Evolutionary conservation across 1,140 invertebrate genomes (phyloP).

Genomic region (Aphaenogaster rudis): DNA sequence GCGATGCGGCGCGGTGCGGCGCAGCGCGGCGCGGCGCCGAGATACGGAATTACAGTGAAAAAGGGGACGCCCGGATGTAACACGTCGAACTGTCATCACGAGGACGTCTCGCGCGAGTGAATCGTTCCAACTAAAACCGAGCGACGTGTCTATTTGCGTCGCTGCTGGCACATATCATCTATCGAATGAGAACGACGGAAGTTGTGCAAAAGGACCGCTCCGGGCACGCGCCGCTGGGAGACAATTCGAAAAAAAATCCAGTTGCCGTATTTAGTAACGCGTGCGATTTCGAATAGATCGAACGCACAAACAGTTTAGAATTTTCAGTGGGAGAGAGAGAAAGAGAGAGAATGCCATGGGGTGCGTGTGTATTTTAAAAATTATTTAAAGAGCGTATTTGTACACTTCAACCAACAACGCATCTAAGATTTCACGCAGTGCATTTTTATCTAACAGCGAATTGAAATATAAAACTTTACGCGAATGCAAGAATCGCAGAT

Average conservation of each 20-base stretch:
- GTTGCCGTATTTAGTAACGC: constrained; percentile 42
- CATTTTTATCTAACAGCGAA: constrained; percentile 1
- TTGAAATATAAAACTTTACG: constrained; percentile 17
- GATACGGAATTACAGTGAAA: constrained; percentile 69
- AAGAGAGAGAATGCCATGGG: background rate
- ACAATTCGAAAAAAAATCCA: constrained; percentile 57
- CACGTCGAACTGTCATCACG: constrained; percentile 73
- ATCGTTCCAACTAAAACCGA: constrained; percentile 59
- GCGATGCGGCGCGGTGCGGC: background rate
- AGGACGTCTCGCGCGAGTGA: constrained; percentile 59
- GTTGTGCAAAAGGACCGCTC: constrained; percentile 40
- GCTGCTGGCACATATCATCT: constrained; percentile 56
- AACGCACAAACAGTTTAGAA: background rate
- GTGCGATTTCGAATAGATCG: constrained; percentile 42
- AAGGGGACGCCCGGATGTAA: constrained; percentile 66
- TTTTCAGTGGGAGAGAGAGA: background rate
- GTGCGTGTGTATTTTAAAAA: background rate
- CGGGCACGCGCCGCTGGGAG: constrained; percentile 43
- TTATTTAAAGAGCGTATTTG: background rate
- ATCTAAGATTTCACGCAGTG: background rate
- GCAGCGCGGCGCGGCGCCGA: constrained; percentile 39
- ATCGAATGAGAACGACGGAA: constrained; percentile 49
- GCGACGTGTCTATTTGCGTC: constrained; percentile 64
- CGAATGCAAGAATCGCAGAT: constrained; percentile 9
- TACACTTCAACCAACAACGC: background rate